Evolutionary conservation across 2,113 vertebrate species (phyloP), one percentile per base, ranked within the genome.

Genomic region (Gymnobelideus leadbeateri): DNA sequence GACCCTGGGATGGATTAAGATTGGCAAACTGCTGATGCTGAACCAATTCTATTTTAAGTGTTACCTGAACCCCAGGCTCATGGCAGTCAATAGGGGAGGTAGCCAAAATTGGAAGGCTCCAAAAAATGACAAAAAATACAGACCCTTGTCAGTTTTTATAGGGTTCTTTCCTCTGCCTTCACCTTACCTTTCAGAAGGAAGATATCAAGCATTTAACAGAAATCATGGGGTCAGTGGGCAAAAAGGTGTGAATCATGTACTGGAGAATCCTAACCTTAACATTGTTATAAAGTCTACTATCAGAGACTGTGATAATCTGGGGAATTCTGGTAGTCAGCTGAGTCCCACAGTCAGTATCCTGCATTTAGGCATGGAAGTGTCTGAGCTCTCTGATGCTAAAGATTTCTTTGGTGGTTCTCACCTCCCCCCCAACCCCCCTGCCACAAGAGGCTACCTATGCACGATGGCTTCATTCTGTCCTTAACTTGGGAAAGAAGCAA

Each of bases 1-100:
- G 94, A 91, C 91, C 94, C 94, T 92, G 96, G 77, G 51, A 94
- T 93, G 46, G 55, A 96, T 47, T 94, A 94, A 97, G 84, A 43
- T 4, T 94, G 52, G 89, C 95, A 84, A 93, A 3, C 89, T 97
- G 89, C 25, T 94, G 49, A 57, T 16, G 49, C 16, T 54, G 12
- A 91, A 91, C 50, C 96, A 37, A 49, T 94, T 97, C 77, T 55
- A 89, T 57, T 53, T 93, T 94, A 77, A 94, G 24, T 55, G 25
- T 55, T 53, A 54, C 54, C 68, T 61, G 25, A 92, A 96, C 94
- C 53, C 31, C 47, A 93, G 37, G 52, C 57, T 47, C 89, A 19
- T 2, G 43, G 3, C 50, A n/a, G 91, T 43, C 16, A 43, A 21
- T 84, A 31, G 26, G 7, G 77, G n/a, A 93, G 37, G 11, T 7